A percentile compares a stretch with the other conserved stretches of the same genome.
Evolutionary conservation across 2,888 invertebrate genomes (phyloP).

Genomic region (Trilocha varians): DNA sequence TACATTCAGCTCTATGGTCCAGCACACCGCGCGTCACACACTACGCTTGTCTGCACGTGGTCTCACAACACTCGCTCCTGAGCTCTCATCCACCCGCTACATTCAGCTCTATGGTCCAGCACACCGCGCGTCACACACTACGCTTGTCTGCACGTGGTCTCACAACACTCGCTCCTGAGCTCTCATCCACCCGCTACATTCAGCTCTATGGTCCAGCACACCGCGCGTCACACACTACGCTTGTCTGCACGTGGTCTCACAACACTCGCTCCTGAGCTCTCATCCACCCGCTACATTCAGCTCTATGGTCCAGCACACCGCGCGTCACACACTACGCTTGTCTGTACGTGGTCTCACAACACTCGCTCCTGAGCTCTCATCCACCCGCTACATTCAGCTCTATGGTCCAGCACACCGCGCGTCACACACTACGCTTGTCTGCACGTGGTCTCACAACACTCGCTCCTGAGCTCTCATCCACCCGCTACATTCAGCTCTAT

Average conservation of each 20-base stretch:
- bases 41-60: background rate
- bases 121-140: background rate
- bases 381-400: no score
- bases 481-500: no score
- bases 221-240: background rate
- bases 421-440: no score
- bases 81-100: no score
- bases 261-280: background rate
- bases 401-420: no score
- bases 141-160: background rate
- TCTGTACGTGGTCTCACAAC: no score
- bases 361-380: no score
- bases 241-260: background rate
- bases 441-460: no score
- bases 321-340: no score
- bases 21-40: conserved; percentile 1
- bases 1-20: background rate
- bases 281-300: background rate
- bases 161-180: background rate
- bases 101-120: background rate
- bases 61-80: background rate
- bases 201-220: background rate
- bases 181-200: background rate
- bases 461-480: no score
- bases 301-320: no score